Evolutionary conservation across 2,113 vertebrate species (phyloP).

Genomic region (Peromyscus polionotus): DNA sequence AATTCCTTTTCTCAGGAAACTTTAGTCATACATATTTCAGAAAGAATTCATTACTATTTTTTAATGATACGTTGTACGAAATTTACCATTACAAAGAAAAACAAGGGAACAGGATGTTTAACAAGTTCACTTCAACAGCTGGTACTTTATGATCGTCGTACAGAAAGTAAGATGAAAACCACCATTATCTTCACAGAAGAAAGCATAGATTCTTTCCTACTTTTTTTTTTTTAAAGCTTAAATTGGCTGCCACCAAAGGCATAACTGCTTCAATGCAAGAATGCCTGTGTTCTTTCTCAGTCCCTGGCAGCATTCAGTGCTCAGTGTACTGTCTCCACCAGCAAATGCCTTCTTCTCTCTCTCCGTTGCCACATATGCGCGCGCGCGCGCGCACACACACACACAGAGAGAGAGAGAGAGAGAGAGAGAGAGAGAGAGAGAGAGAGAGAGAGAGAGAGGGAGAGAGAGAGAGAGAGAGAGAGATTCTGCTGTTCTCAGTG

Average conservation of each 20-base stretch:
- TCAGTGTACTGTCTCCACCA: not conserved
- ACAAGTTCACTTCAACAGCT: not conserved
- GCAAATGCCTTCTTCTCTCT: not conserved
- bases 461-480: too few relatives aligned
- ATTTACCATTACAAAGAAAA: conserved; percentile 52
- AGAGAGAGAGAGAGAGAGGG: not conserved
- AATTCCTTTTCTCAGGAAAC: not conserved
- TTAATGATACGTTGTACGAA: not conserved
- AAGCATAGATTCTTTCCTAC: not conserved
- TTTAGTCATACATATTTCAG: not conserved
- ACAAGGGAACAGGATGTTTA: not conserved
- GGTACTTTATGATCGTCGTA: not conserved
- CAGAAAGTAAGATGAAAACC: not conserved
- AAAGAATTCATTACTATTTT: not conserved
- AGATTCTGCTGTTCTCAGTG: not conserved
- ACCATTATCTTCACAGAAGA: not conserved
- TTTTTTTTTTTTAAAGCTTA: conserved; percentile 19
- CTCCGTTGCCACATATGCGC: not conserved
- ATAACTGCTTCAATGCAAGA: not conserved
- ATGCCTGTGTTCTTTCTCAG: not conserved
- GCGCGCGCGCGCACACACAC: not conserved
- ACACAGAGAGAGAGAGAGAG: not conserved
- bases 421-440: too few relatives aligned
- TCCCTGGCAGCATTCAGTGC: not conserved
- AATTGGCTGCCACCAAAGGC: conserved; percentile 2